These are phyloP conservation scores for Phoxinus phoxinus DNA, from an alignment of 2,113 vertebrate species.

Conservation along the genomic window DNA sequence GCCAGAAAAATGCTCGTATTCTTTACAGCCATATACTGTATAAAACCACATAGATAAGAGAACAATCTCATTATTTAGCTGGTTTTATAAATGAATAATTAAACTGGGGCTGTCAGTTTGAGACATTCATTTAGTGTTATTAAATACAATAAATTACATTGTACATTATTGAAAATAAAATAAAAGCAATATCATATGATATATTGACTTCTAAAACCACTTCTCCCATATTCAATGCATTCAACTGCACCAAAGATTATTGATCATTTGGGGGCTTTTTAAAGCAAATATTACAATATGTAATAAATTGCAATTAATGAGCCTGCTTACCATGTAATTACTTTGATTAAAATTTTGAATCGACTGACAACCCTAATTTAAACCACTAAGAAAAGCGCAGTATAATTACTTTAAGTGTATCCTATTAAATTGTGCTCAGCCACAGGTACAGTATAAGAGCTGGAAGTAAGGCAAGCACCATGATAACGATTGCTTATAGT, in stretches of 20 bases:
- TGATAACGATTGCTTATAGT: not conserved
- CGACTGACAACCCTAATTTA: slow-evolving; percentile 10
- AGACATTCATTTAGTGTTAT: not conserved
- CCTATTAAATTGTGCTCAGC: not conserved
- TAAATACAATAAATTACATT: not conserved
- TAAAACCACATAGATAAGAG: not conserved
- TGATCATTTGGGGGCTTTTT: not conserved
- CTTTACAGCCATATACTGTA: not conserved
- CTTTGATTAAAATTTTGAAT: not conserved
- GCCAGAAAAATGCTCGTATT: not conserved
- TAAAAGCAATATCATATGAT: not conserved
- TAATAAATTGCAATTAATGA: not conserved
- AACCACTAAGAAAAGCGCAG: not conserved
- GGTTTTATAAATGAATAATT: not conserved
- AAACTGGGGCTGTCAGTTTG: not conserved
- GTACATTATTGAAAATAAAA: not conserved
- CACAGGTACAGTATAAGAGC: not conserved
- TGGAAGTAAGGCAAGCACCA: not conserved
- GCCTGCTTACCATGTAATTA: not conserved
- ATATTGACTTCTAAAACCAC: not conserved
- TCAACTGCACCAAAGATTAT: not conserved
- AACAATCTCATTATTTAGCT: not conserved
- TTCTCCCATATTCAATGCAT: not conserved
- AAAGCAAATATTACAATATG: not conserved
- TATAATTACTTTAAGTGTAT: slow-evolving; percentile 10